Evolutionary conservation across 2,888 invertebrate genomes (phyloP).

Genomic region (Leptarthrus brevirostris): DNA sequence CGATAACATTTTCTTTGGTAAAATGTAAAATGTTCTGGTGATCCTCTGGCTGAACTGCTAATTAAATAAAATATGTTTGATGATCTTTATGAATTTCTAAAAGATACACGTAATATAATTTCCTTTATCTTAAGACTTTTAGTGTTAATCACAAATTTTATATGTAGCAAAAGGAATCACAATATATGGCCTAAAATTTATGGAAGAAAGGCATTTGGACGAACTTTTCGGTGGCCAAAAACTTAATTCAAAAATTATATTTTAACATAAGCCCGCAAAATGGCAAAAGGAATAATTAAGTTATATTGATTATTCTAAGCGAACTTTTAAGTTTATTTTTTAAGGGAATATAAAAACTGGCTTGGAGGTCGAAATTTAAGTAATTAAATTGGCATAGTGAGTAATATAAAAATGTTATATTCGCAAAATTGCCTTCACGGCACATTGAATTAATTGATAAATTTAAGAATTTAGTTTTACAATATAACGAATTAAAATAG

Average conservation of each 20-base stretch:
- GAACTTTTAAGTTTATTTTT: not conserved
- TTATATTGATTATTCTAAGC: not conserved
- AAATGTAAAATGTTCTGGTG: no score
- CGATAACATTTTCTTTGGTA: no score
- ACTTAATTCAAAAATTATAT: not conserved
- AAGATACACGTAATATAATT: not conserved
- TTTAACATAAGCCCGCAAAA: not conserved
- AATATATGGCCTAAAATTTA: not conserved
- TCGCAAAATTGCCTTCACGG: no score
- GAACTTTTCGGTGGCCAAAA: not conserved
- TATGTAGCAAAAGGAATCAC: not conserved
- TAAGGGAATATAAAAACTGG: not conserved
- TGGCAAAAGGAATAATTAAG: not conserved
- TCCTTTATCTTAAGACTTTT: not conserved
- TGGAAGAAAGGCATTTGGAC: conserved; percentile 2
- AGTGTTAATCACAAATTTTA: not conserved
- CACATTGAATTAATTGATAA: no score
- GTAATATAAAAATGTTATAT: no score
- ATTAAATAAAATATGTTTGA: not conserved
- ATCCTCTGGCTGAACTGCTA: not conserved
- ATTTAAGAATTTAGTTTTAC: no score
- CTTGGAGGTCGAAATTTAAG: not conserved
- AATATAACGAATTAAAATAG: no score
- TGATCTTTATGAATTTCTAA: not conserved
- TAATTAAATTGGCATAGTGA: not conserved